Conservation (phyloP, 2,797 vertebrate genomes). For the Apogon talboti region DNA sequence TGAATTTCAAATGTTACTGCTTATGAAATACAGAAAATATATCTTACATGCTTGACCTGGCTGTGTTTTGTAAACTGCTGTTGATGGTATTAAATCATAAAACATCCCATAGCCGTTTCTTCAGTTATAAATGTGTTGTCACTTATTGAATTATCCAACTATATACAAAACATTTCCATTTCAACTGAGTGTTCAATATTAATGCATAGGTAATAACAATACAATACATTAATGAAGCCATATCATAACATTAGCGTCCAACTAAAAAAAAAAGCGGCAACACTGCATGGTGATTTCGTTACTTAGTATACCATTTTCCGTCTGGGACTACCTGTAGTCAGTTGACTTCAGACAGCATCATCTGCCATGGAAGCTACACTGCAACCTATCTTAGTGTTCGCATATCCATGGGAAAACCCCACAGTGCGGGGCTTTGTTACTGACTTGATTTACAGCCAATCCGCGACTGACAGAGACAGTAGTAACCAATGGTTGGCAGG, state of each 20-base stretch:
- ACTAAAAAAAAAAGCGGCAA: neutral
- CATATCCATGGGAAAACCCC: conserved; percentile 81
- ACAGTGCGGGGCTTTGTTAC: conserved; percentile 42
- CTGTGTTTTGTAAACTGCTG: neutral
- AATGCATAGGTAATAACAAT: neutral
- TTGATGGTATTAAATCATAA: no score
- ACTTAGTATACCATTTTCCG: no score
- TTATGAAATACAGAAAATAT: conserved; percentile 3
- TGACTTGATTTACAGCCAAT: conserved; percentile 69
- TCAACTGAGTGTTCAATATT: neutral
- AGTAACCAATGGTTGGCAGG: conserved; percentile 47
- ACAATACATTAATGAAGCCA: neutral
- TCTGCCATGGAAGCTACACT: conserved; percentile 29
- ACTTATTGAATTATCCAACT: neutral
- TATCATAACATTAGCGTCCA: neutral
- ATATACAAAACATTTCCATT: neutral
- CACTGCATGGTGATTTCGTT: neutral
- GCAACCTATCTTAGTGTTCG: conserved; percentile 74
- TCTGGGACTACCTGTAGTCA: neutral
- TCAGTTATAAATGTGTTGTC: no score
- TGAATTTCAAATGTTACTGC: neutral
- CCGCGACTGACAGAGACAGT: conserved; percentile 1
- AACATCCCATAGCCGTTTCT: no score
- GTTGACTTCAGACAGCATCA: conserved; percentile 6
- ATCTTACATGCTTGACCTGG: neutral